These are phyloP conservation scores for Periophthalmodon schlosseri DNA, from an alignment of 2,113 vertebrate genomes.

Conservation along the genomic window DNA sequence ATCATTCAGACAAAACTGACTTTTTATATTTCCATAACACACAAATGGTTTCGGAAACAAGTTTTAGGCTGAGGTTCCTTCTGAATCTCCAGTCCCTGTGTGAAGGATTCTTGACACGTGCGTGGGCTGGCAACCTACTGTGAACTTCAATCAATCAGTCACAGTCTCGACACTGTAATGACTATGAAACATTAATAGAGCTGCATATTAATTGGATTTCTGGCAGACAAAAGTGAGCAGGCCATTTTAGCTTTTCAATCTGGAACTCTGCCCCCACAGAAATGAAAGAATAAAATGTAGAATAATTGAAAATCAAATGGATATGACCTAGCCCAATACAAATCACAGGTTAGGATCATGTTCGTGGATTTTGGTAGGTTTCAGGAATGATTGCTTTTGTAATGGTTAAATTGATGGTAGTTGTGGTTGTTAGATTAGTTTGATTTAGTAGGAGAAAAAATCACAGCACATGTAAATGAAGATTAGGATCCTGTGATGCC, in stretches of 20 bases:
- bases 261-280: neutral
- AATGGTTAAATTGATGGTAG: too few relatives aligned
- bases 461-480: too few relatives aligned
- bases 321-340: neutral
- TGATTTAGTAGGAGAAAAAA: too few relatives aligned
- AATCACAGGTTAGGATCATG: neutral
- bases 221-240: conserved; percentile 1
- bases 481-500: too few relatives aligned
- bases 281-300: neutral
- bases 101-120: neutral
- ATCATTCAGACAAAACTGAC: neutral
- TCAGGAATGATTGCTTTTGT: neutral
- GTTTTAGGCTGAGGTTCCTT: neutral
- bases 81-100: neutral
- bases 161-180: conserved; percentile 24
- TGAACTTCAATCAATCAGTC: conserved; percentile 13
- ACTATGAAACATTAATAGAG: conserved; percentile 2
- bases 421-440: neutral
- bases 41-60: neutral
- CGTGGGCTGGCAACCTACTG: conserved; percentile 5
- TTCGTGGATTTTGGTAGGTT: neutral
- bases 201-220: conserved; percentile 15
- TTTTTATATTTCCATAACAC: neutral
- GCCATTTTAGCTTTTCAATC: conserved; percentile 11
- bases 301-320: conserved; percentile 3